These are phyloP conservation scores for Sialia sialis DNA, from an alignment of 2,113 vertebrate species.

Conservation along the genomic window DNA sequence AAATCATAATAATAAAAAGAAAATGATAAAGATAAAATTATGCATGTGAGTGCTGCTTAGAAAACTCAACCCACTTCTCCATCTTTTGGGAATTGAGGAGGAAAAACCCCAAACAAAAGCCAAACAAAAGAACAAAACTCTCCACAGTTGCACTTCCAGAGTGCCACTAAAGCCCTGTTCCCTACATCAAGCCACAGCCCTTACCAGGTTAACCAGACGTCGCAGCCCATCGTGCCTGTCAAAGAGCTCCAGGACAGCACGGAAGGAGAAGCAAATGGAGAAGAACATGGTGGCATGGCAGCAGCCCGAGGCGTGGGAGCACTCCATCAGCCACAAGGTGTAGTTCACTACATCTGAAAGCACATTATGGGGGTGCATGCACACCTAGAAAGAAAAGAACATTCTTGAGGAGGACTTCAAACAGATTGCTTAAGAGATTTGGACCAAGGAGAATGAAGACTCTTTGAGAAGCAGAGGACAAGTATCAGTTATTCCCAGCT, in stretches of 20 bases:
- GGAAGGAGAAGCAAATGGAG: slow-evolving; percentile 98
- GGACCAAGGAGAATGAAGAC: neutral
- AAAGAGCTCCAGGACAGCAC: slow-evolving; percentile 94
- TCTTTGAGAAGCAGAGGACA: neutral
- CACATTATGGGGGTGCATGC: slow-evolving; percentile 92
- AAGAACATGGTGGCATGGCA: slow-evolving; percentile 99
- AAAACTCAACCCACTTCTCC: neutral
- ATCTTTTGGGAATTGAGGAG: neutral
- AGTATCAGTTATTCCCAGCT: neutral
- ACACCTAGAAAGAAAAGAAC: slow-evolving; percentile 80
- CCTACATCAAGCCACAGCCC: neutral
- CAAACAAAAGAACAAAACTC: neutral
- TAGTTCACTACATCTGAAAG: slow-evolving; percentile 95
- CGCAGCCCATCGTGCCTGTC: slow-evolving; percentile 95
- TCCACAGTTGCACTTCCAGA: neutral
- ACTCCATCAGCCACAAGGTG: slow-evolving; percentile 97
- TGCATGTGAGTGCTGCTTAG: neutral
- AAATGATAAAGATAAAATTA: neutral
- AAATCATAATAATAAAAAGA: neutral
- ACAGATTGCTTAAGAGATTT: neutral
- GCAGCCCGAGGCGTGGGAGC: slow-evolving; percentile 97
- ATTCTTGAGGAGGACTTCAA: neutral
- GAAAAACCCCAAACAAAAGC: neutral
- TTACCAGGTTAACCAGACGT: slow-evolving; percentile 94
- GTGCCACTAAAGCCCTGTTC: neutral